Evolutionary conservation across 2,113 vertebrate species (phyloP).

Genomic region (Hirundichthys speculiger): DNA sequence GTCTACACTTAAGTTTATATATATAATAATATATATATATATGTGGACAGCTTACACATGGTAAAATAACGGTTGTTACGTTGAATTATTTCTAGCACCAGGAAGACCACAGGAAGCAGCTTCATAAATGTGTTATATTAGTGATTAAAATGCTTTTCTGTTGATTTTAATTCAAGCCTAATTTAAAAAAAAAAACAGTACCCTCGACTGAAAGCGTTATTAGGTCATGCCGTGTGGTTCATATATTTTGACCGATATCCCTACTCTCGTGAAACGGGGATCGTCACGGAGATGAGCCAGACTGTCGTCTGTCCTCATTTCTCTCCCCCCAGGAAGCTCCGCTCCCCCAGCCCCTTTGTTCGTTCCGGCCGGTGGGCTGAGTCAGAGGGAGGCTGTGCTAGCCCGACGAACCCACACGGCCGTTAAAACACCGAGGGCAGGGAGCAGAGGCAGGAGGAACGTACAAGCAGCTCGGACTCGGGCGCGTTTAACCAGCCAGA

Average conservation of each 20-base stretch:
- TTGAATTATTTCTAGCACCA: too few species aligned
- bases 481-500: too few species aligned
- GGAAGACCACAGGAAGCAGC: too few species aligned
- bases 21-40: too few species aligned
- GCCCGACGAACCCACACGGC: neutral
- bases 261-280: too few species aligned
- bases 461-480: too few species aligned
- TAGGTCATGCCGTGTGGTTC: neutral
- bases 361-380: constrained; percentile 70
- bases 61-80: too few species aligned
- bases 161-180: neutral
- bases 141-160: fast-evolving
- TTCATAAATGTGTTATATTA: too few species aligned
- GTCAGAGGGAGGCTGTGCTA: constrained; percentile 62
- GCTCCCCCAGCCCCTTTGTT: constrained; percentile 74
- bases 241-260: neutral
- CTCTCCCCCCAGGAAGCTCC: constrained; percentile 66
- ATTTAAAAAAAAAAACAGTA: fast-evolving
- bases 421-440: constrained; percentile 16
- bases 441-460: neutral
- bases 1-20: neutral
- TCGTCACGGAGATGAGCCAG: constrained; percentile 23
- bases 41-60: too few species aligned
- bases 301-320: constrained; percentile 28
- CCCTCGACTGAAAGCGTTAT: fast-evolving